Evolutionary conservation across 35 echinoderm and acorn worm genomes (phyloP).

Genomic region (Holothuria glaberrima): DNA sequence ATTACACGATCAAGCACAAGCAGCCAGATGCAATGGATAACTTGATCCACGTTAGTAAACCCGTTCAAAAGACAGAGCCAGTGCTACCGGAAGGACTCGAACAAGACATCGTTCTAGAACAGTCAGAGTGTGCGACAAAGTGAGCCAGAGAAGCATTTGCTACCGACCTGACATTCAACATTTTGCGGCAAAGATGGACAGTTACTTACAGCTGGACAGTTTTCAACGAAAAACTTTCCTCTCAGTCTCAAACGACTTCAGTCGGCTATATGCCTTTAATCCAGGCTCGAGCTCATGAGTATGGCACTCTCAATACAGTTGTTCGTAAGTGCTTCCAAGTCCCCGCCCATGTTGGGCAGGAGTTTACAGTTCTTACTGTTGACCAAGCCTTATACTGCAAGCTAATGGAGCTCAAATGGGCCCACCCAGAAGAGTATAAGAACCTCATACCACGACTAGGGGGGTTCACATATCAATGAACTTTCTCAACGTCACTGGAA

Average conservation of each 20-base stretch:
- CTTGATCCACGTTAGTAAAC: too few relatives aligned
- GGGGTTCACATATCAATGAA: too few relatives aligned
- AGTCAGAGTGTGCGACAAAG: neutral
- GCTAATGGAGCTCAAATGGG: too few relatives aligned
- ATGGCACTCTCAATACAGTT: slow-evolving; percentile 59
- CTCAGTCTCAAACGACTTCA: slow-evolving; percentile 11
- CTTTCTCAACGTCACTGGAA: slow-evolving; percentile 18
- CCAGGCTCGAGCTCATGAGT: slow-evolving; percentile 57
- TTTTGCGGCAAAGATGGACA: neutral
- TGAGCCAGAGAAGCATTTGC: too few relatives aligned
- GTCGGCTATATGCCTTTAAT: neutral
- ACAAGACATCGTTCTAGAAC: too few relatives aligned
- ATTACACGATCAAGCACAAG: slow-evolving; percentile 1
- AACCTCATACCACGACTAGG: too few relatives aligned
- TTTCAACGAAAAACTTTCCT: slow-evolving; percentile 50
- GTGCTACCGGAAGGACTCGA: too few relatives aligned
- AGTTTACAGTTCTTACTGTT: slow-evolving; percentile 57
- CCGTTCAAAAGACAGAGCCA: too few relatives aligned
- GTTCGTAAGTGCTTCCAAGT: too few relatives aligned
- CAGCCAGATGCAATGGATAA: neutral
- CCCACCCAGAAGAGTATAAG: too few relatives aligned
- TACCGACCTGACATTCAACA: too few relatives aligned
- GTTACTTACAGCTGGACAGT: slow-evolving; percentile 56
- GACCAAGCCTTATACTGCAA: slow-evolving; percentile 72
- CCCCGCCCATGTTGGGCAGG: too few relatives aligned